Conservation (phyloP, 2,113 vertebrate genomes). For the Corvus moneduloides region DNA sequence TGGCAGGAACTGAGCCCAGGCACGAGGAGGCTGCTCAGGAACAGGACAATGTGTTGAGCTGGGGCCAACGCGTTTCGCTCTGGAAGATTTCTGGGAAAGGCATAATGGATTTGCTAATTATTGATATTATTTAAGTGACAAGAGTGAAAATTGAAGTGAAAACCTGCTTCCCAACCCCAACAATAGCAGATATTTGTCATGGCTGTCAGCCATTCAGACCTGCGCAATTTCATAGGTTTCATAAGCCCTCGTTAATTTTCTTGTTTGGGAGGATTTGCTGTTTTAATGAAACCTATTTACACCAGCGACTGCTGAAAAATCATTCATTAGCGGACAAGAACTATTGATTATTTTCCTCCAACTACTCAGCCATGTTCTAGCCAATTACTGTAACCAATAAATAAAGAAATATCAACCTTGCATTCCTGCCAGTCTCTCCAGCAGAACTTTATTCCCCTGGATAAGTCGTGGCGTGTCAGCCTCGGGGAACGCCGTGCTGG, state of each 20-base stretch:
- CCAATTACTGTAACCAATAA: conserved; percentile 62
- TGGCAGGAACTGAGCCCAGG: neutral
- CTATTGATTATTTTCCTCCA: conserved; percentile 65
- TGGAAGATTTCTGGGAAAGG: neutral
- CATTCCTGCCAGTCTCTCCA: conserved; percentile 1
- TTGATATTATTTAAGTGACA: conserved; percentile 16
- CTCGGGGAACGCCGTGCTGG: neutral
- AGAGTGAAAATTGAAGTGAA: conserved; percentile 41
- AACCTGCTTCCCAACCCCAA: conserved; percentile 51
- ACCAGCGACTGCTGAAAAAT: conserved; percentile 44
- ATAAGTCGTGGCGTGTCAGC: neutral
- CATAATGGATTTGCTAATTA: conserved; percentile 21
- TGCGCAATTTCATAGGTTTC: conserved; percentile 35
- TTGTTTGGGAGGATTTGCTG: conserved; percentile 48
- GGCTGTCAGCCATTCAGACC: conserved; percentile 40
- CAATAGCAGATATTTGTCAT: conserved; percentile 47
- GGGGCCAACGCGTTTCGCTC: accelerated
- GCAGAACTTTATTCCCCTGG: neutral
- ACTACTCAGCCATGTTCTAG: conserved; percentile 31
- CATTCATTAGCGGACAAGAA: conserved; percentile 61
- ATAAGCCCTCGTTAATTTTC: conserved; percentile 46
- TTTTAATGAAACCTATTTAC: conserved; percentile 65
- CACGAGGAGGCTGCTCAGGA: neutral
- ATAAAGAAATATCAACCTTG: conserved; percentile 50
- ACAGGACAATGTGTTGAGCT: neutral